A percentile compares a stretch with the other conserved stretches of the same genome.
phyloP scores from a whole-genome alignment of 2,888 invertebrate genomes.

The Rhamphomyia laevipes region DNA sequence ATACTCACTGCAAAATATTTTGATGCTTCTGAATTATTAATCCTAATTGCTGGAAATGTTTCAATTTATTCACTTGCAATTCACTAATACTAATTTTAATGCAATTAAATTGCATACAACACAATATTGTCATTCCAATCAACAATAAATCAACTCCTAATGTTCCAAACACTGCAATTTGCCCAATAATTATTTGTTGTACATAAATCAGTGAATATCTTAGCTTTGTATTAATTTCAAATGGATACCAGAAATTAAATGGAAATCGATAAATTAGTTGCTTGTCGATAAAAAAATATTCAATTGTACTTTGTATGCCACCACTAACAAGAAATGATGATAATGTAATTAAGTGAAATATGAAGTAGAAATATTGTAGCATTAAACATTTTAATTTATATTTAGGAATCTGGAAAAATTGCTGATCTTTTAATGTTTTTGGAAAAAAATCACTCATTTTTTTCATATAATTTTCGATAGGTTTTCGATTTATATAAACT shows the following conservation, averaged over 20 bases:
- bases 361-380: background rate
- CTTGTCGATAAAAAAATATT: slow-evolving; percentile 1
- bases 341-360: slow-evolving; percentile 2
- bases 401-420: background rate
- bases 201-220: background rate
- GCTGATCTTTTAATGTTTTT: background rate
- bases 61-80: too few species aligned
- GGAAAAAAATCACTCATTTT: slow-evolving; percentile 7
- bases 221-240: background rate
- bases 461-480: slow-evolving; percentile 4
- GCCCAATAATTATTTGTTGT: background rate
- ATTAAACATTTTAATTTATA: background rate
- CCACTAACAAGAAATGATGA: slow-evolving; percentile 9
- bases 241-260: background rate
- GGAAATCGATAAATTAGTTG: background rate
- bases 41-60: too few species aligned
- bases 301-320: slow-evolving; percentile 1
- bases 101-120: background rate
- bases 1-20: too few species aligned
- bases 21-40: too few species aligned
- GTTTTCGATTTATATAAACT: slow-evolving; percentile 3
- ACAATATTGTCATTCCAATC: background rate
- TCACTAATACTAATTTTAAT: background rate
- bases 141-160: background rate
- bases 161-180: background rate